These are phyloP conservation scores for Pseudeuparius sepicola DNA, from an alignment of 2,888 invertebrate species.

Conservation along the genomic window DNA sequence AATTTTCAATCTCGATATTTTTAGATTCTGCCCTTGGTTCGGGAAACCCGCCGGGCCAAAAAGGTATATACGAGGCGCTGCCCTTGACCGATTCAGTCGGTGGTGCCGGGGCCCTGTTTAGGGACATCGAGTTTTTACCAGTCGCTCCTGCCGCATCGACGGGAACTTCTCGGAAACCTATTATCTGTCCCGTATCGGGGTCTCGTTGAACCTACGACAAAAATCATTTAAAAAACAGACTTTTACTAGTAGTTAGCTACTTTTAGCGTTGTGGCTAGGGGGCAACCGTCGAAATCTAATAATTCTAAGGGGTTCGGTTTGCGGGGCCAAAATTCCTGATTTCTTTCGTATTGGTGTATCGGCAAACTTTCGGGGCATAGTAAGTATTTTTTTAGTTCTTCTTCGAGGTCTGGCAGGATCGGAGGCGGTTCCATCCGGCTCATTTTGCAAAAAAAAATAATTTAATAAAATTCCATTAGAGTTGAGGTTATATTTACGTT, in stretches of 20 bases:
- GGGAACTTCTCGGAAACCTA: constrained; percentile 54
- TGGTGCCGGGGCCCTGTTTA: constrained; percentile 67
- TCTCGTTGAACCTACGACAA: constrained; percentile 55
- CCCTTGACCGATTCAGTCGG: constrained; percentile 63
- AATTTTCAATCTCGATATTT: background rate
- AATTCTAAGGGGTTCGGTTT: constrained; percentile 44
- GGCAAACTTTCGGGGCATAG: constrained; percentile 59
- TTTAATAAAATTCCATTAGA: no score
- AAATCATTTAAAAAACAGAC: background rate
- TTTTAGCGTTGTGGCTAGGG: constrained; percentile 43
- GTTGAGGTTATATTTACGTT: no score
- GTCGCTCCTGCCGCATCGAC: constrained; percentile 51
- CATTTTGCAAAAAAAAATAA: no score
- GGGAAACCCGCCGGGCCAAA: constrained; percentile 77
- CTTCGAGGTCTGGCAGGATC: constrained; percentile 48
- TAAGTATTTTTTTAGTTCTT: constrained; percentile 56
- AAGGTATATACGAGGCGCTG: constrained; percentile 70
- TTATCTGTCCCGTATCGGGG: constrained; percentile 63
- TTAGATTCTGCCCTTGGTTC: constrained; percentile 34
- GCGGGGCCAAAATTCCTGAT: constrained; percentile 57
- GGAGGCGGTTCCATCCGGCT: constrained; percentile 27
- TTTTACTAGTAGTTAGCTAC: constrained; percentile 27
- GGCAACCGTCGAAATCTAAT: constrained; percentile 42
- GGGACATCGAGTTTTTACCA: constrained; percentile 66
- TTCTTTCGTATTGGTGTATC: constrained; percentile 59